These are phyloP conservation scores for Hyphantria cunea DNA, from an alignment of 1,140 invertebrate species.

Conservation along the genomic window DNA sequence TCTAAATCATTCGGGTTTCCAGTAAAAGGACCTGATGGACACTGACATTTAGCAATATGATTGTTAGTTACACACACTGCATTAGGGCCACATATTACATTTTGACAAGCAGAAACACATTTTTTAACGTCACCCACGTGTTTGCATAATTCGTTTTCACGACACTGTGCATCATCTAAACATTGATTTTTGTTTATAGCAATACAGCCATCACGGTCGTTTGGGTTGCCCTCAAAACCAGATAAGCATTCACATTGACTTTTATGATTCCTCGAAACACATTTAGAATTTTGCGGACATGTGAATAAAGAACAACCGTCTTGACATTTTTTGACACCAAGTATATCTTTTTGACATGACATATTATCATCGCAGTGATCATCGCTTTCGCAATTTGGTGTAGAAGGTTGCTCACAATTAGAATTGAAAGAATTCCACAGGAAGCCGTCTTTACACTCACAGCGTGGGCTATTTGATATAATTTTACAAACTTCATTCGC, in stretches of 20 bases:
- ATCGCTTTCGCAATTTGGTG: slow-evolving; percentile 90
- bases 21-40: slow-evolving; percentile 90
- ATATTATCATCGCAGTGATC: slow-evolving; percentile 86
- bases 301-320: slow-evolving; percentile 90
- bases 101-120: slow-evolving; percentile 90
- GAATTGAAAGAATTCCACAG: slow-evolving; percentile 92
- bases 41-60: slow-evolving; percentile 93
- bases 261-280: slow-evolving; percentile 87
- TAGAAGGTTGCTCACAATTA: slow-evolving; percentile 91
- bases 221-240: slow-evolving; percentile 93
- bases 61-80: slow-evolving; percentile 93
- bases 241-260: slow-evolving; percentile 90
- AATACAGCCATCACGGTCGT: slow-evolving; percentile 92
- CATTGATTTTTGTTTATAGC: slow-evolving; percentile 88
- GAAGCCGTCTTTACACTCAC: slow-evolving; percentile 89
- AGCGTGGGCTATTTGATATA: slow-evolving; percentile 85
- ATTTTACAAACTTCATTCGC: slow-evolving; percentile 91
- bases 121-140: slow-evolving; percentile 73
- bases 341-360: slow-evolving; percentile 90
- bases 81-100: slow-evolving; percentile 90
- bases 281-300: slow-evolving; percentile 91
- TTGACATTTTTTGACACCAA: slow-evolving; percentile 92
- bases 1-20: slow-evolving; percentile 90
- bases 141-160: slow-evolving; percentile 89
- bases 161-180: slow-evolving; percentile 89